Base-by-base conservation (phyloP, 2,797 vertebrate species). In the Sitta carolinensis region DNA sequence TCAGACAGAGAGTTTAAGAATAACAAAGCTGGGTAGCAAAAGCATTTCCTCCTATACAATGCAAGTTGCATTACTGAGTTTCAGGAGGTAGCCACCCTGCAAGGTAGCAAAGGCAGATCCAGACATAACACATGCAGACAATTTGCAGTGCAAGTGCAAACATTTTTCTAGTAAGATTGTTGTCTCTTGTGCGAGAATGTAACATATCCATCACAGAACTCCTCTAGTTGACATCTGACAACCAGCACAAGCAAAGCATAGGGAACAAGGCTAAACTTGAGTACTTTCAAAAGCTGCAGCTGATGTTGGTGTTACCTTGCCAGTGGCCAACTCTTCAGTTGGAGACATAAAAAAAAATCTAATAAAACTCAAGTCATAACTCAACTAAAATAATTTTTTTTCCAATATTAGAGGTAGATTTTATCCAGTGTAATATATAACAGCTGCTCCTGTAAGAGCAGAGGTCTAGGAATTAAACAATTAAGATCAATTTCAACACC, bases 391-490 rank as follows among this genome's bases (percentile, higher is more conserved):
- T 16, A 75, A 48, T 68, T 23, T 57, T 38, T 0, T 75, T 95
- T 89, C 52, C 59, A 74, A 16, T 68, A 67, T n/a, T 23, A 86
- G 94, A 96, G 93, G 93, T 89, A 96, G 93, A 74, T 84, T 93
- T 93, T 64, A 91, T 66, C 90, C 89, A 90, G 58, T 83, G 81
- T 63, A 34, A 72, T 57, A 78, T 14, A 12, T 59, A 59, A 68
- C 25, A 89, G 63, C 32, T 73, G 80, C n/a, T 91, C 40, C 48
- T 67, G 13, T 59, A 81, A 82, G 58, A 68, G 57, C 84, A 90
- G 79, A 94, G 40, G 72, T 83, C 62, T 87, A 85, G 47, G 54
- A 87, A 89, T 67, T 54, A 90, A 58, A 81, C 26, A 30, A 77
- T 70, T 78, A 57, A 51, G 48, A 87, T n/a, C 8, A 34, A 50